These are phyloP conservation scores for Adelosebastes latens DNA, from an alignment of 2,797 vertebrate genomes.

Conservation along the genomic window DNA sequence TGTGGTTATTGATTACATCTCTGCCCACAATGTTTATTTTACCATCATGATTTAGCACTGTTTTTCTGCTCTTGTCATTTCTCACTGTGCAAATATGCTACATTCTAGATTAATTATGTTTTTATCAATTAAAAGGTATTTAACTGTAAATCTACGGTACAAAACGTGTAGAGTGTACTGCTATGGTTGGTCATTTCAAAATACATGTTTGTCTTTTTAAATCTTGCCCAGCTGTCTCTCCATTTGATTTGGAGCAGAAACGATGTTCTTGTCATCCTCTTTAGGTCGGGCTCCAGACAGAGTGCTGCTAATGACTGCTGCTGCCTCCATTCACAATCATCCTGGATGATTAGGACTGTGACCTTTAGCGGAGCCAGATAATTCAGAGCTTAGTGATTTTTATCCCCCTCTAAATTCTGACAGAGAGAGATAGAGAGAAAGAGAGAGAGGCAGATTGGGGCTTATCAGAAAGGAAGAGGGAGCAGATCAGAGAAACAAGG, in stretches of 20 bases:
- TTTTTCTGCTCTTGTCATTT: slow-evolving; percentile 20
- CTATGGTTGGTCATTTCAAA: background rate
- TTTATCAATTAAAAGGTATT: too few relatives aligned
- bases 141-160: background rate
- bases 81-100: background rate
- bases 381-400: slow-evolving; percentile 75
- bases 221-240: slow-evolving; percentile 3
- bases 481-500: slow-evolving; percentile 54
- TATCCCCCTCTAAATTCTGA: slow-evolving; percentile 57
- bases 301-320: slow-evolving; percentile 71
- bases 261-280: slow-evolving; percentile 54
- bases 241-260: slow-evolving; percentile 38
- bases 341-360: slow-evolving; percentile 75
- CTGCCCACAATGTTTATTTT: slow-evolving; percentile 1
- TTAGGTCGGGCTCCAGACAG: slow-evolving; percentile 57
- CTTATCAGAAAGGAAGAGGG: slow-evolving; percentile 44
- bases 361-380: slow-evolving; percentile 78
- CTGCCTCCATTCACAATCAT: slow-evolving; percentile 63
- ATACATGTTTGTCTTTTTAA: background rate
- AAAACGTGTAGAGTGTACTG: background rate
- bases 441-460: slow-evolving; percentile 1
- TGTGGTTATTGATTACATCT: slow-evolving; percentile 42
- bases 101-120: background rate
- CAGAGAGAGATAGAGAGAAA: slow-evolving; percentile 12
- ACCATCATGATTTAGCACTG: slow-evolving; percentile 10